phyloP scores from a whole-genome alignment of 2,113 vertebrate species.

The Tauraco erythrolophus region DNA sequence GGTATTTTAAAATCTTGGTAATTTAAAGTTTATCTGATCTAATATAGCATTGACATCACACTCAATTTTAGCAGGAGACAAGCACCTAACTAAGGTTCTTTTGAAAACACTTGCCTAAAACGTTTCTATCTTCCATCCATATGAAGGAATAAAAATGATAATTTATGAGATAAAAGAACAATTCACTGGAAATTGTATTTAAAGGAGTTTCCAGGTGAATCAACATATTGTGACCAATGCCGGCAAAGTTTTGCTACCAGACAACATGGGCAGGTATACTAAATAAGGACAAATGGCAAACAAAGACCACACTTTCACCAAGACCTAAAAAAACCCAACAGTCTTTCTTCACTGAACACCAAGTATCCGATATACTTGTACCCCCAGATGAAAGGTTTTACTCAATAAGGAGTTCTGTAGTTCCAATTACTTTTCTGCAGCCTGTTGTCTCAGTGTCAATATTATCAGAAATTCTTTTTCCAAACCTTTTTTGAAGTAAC shows the following conservation, averaged over 20 bases:
- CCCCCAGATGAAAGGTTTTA: not conserved
- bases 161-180: not conserved
- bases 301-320: not conserved
- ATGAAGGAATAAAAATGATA: not conserved
- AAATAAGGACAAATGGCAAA: constrained; percentile 4
- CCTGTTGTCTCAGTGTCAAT: not conserved
- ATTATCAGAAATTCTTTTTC: not conserved
- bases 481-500: not conserved
- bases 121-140: not conserved
- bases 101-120: not conserved
- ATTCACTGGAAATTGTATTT: not conserved
- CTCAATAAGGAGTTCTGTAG: not conserved
- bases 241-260: not conserved
- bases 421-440: not conserved
- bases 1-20: not conserved
- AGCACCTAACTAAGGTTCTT: not conserved
- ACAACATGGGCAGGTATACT: not conserved
- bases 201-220: not conserved
- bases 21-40: not conserved
- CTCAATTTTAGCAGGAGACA: not conserved
- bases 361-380: not conserved
- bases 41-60: not conserved
- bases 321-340: not conserved
- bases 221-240: not conserved
- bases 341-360: not conserved